Percentiles rank a stretch among this genome's conserved stretches.
phyloP scores from a whole-genome alignment of 2,797 vertebrate genomes.

The Sebastes melanostomus region DNA sequence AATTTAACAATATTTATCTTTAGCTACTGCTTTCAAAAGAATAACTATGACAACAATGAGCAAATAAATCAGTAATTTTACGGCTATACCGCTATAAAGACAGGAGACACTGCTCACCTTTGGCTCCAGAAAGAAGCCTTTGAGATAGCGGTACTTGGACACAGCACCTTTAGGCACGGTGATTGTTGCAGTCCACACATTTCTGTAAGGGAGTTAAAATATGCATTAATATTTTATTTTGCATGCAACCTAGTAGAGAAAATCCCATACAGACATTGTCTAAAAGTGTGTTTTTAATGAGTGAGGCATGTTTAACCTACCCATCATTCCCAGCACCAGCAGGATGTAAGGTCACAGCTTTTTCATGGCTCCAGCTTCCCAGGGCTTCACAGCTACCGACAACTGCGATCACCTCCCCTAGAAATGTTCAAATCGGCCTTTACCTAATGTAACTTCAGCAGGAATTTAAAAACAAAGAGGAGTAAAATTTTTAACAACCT shows the following conservation, averaged over 20 bases:
- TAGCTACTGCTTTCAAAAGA: not conserved
- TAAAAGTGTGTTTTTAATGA: not conserved
- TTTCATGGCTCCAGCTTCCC: slow-evolving; percentile 90
- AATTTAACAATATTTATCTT: not conserved
- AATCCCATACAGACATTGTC: not conserved
- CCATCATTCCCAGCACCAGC: slow-evolving; percentile 57
- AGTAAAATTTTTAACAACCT: not conserved
- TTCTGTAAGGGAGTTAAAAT: slow-evolving; percentile 63
- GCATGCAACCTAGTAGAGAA: not conserved
- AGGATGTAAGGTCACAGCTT: slow-evolving; percentile 84
- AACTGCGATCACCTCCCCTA: slow-evolving; percentile 93
- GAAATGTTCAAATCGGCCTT: not conserved
- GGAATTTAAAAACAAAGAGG: not conserved
- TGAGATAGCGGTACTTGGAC: slow-evolving; percentile 92
- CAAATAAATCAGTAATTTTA: not conserved
- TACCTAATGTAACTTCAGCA: not conserved
- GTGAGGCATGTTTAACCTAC: slow-evolving; percentile 50
- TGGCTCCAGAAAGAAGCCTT: slow-evolving; percentile 90
- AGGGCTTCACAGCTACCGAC: slow-evolving; percentile 91
- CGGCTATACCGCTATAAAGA: not conserved
- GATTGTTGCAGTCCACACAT: slow-evolving; percentile 85
- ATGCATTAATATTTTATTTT: not conserved
- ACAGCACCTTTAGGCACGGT: slow-evolving; percentile 81
- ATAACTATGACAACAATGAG: not conserved
- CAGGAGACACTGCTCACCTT: slow-evolving; percentile 84